Evolutionary conservation across 2,797 vertebrate species (phyloP).

Genomic region (Danio choprae): DNA sequence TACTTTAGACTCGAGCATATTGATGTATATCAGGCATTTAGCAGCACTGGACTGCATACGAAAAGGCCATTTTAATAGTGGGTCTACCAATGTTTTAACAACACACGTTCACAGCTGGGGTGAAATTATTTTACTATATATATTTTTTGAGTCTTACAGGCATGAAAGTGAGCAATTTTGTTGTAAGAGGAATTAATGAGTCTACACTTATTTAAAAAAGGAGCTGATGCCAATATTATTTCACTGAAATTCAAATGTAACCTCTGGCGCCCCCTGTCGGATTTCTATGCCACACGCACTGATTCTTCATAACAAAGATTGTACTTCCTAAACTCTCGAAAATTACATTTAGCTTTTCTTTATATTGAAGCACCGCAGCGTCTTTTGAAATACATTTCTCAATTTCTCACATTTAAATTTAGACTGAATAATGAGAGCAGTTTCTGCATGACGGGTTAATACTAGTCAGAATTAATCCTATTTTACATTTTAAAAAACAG

Average conservation of each 20-base stretch:
- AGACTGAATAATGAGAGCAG: too few relatives aligned
- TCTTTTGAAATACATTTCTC: too few relatives aligned
- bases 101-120: neutral
- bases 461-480: neutral
- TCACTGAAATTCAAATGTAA: neutral
- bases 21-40: neutral
- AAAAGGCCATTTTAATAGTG: neutral
- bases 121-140: neutral
- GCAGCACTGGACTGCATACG: neutral
- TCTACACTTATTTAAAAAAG: neutral
- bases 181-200: neutral
- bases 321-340: too few relatives aligned
- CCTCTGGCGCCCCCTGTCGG: constrained; percentile 30
- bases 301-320: too few relatives aligned
- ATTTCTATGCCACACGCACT: neutral
- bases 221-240: neutral
- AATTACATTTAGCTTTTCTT: too few relatives aligned
- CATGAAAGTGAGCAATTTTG: neutral
- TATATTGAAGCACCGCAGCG: too few relatives aligned
- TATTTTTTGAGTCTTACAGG: too few relatives aligned
- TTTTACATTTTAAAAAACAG: neutral
- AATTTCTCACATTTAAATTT: too few relatives aligned
- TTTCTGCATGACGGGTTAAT: neutral
- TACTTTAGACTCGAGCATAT: neutral
- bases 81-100: neutral